These are phyloP conservation scores for Pimephales promelas DNA, from an alignment of 2,113 vertebrate genomes.

Conservation along the genomic window DNA sequence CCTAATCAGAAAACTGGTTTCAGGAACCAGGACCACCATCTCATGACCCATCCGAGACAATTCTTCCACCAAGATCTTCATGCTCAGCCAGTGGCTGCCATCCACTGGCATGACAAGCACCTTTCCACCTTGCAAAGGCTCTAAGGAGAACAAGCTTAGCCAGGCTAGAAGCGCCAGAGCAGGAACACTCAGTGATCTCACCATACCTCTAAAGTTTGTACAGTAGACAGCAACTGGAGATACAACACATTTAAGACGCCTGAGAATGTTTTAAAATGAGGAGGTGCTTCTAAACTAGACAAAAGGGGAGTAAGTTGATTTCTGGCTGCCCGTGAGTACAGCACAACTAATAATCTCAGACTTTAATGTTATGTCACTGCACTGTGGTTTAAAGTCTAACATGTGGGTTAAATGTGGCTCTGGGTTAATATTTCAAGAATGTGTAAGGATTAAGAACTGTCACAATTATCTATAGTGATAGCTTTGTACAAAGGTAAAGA, in stretches of 20 bases:
- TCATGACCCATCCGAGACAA: constrained; percentile 77
- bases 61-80: constrained; percentile 78
- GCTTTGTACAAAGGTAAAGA: not conserved
- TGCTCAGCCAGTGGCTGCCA: constrained; percentile 88
- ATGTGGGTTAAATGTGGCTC: not conserved
- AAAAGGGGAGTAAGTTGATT: not conserved
- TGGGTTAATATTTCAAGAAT: not conserved
- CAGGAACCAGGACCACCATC: constrained; percentile 76
- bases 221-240: not conserved
- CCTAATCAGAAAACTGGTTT: constrained; percentile 69
- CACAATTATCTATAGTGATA: constrained; percentile 1
- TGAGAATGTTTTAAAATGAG: constrained; percentile 5
- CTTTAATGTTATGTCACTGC: not conserved
- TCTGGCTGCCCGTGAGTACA: not conserved
- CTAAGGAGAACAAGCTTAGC: constrained; percentile 62
- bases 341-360: not conserved
- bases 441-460: not conserved
- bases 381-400: not conserved
- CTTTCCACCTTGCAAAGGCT: constrained; percentile 68
- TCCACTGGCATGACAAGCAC: constrained; percentile 81
- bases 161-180: constrained; percentile 59
- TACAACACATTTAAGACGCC: not conserved
- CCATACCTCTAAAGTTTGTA: constrained; percentile 58
- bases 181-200: constrained; percentile 52
- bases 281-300: constrained; percentile 34